phyloP scores from a whole-genome alignment of 2,113 vertebrate species.

The Lamprotornis superbus region DNA sequence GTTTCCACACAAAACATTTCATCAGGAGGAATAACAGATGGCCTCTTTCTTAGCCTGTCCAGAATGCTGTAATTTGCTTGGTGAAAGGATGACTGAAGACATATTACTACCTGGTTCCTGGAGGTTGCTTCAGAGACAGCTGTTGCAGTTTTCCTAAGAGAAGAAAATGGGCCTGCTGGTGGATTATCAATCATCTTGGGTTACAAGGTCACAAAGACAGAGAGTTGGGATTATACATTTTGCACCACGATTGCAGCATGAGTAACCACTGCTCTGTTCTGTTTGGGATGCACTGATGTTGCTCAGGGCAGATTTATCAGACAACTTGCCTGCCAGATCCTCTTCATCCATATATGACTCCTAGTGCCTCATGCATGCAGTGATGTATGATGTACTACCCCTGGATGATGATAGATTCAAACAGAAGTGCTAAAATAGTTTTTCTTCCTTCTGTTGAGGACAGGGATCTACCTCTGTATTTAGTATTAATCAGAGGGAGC shows the following conservation, averaged over 20 bases:
- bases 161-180: neutral
- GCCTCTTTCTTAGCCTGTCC: neutral
- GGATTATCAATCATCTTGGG: slow-evolving; percentile 23
- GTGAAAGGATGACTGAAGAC: slow-evolving; percentile 12
- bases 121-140: neutral
- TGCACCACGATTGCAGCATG: neutral
- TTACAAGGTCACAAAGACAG: neutral
- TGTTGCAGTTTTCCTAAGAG: slow-evolving; percentile 35
- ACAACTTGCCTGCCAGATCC: neutral
- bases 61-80: slow-evolving; percentile 8
- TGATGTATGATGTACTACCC: neutral
- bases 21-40: slow-evolving; percentile 31
- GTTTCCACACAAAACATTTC: neutral
- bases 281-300: neutral
- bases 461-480: neutral
- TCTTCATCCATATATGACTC: neutral
- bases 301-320: neutral
- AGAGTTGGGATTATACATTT: neutral
- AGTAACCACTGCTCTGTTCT: neutral
- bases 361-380: neutral
- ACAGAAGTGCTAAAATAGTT: neutral
- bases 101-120: neutral
- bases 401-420: neutral
- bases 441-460: neutral
- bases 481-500: neutral